These are phyloP conservation scores for Arenaria interpres DNA, from an alignment of 2,113 vertebrate genomes.

Conservation along the genomic window DNA sequence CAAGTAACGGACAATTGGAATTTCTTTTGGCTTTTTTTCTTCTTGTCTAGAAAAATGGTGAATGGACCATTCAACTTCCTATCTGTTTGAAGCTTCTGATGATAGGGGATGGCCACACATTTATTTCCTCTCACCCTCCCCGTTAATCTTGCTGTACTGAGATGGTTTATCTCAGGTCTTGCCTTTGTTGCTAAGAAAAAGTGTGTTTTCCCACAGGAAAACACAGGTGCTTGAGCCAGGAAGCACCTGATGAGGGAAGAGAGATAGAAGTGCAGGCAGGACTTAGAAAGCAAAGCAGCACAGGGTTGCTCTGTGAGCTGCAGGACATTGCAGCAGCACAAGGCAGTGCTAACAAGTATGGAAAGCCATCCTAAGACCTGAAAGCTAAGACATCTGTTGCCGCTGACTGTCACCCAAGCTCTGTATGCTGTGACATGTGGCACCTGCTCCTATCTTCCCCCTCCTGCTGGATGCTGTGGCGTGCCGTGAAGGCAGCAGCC, in stretches of 20 bases:
- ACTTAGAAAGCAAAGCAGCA: not conserved
- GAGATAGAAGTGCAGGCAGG: not conserved
- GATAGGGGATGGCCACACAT: conserved; percentile 15
- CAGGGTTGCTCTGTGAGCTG: not conserved
- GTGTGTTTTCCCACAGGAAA: not conserved
- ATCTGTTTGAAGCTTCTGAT: conserved; percentile 8
- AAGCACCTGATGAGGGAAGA: not conserved
- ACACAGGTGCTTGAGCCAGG: not conserved
- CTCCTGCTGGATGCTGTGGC: not conserved
- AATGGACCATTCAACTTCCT: not conserved
- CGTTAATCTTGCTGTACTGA: conserved; percentile 9
- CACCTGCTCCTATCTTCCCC: not conserved
- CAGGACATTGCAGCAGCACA: not conserved
- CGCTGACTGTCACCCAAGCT: not conserved
- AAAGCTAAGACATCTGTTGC: not conserved
- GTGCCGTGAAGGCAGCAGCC: not conserved
- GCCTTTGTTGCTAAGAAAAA: conserved; percentile 15
- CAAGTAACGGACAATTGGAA: not conserved
- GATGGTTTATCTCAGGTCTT: conserved; percentile 26
- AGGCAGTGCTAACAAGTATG: not conserved
- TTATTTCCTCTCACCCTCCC: conserved; percentile 1
- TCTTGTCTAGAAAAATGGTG: conserved; percentile 1
- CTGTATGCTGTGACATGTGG: not conserved
- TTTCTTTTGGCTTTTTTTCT: not conserved
- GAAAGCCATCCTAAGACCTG: not conserved